These are phyloP conservation scores for roundworm (Caenorhabditis elegans) DNA, from an alignment of 1,140 invertebrate genomes.

Conservation along the genomic window WBcel235 BX284605.5:13606001-13606500, in stretches of 20 bases:
- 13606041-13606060: constrained; percentile 67
- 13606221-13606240: constrained; percentile 48
- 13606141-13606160: constrained; percentile 63
- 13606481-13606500: constrained; percentile 68
- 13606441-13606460: constrained; percentile 70
- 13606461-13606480: constrained; percentile 70
- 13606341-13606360: constrained; percentile 62
- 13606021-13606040: constrained; percentile 68
- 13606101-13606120: background rate
- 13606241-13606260: background rate
- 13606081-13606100: constrained; percentile 67
- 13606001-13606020: constrained; percentile 71
- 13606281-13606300: background rate
- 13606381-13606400: constrained; percentile 68
- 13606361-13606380: constrained; percentile 68
- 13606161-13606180: constrained; percentile 66
- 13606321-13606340: constrained; percentile 65
- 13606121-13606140: too few relatives aligned
- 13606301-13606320: too few relatives aligned
- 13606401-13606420: constrained; percentile 70
- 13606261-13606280: constrained; percentile 36
- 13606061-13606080: constrained; percentile 69
- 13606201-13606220: constrained; percentile 58
- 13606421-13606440: constrained; percentile 69
- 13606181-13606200: constrained; percentile 69